Evolutionary conservation across 2,113 vertebrate genomes (phyloP).

Genomic region (Cyanoramphus novaezelandiae): DNA sequence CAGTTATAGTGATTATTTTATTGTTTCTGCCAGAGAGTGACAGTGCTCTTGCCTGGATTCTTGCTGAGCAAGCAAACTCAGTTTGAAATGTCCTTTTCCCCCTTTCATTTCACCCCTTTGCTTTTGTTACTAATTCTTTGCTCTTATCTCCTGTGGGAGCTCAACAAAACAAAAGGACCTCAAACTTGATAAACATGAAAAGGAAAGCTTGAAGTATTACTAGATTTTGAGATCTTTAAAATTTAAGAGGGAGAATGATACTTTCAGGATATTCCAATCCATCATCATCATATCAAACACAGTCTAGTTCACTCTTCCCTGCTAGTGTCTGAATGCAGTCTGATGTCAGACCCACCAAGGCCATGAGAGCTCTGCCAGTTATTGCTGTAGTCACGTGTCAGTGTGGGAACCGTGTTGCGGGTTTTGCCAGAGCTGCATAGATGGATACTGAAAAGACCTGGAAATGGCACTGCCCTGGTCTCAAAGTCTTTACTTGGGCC

Average conservation of each 20-base stretch:
- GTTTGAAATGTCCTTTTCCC: neutral
- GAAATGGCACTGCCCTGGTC: neutral
- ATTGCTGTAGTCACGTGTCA: accelerated
- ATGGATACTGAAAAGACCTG: neutral
- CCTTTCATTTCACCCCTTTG: neutral
- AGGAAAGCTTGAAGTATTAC: neutral
- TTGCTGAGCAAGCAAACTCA: neutral
- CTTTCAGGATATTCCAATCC: neutral
- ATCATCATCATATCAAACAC: neutral
- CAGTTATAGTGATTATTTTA: neutral
- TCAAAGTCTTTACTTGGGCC: neutral
- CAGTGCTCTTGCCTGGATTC: neutral
- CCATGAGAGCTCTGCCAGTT: neutral
- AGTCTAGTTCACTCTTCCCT: neutral
- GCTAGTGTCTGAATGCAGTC: neutral
- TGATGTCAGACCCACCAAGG: neutral
- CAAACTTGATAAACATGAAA: neutral
- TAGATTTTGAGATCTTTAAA: neutral
- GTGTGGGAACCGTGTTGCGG: neutral
- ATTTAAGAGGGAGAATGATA: neutral
- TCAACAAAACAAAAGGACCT: neutral
- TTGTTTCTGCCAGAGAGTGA: neutral
- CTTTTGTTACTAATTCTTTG: neutral
- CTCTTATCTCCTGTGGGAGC: neutral
- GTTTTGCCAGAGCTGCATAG: neutral